Evolutionary conservation across 2,113 vertebrate species (phyloP), one percentile per base, ranked within the genome.

Genomic region (Indicator indicator): DNA sequence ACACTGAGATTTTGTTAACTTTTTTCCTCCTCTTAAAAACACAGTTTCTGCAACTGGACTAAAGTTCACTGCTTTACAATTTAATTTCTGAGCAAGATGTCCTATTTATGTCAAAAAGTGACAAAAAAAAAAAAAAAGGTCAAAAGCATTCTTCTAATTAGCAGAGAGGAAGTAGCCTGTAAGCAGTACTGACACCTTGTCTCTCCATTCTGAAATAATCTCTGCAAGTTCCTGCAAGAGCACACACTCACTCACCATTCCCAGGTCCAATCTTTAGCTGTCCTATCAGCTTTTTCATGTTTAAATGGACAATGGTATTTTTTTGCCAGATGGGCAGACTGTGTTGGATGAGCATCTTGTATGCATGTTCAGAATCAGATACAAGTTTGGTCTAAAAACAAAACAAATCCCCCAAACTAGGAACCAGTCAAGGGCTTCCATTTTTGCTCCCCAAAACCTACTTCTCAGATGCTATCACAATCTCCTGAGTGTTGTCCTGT

Each of bases 401-500:
- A 67, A 79, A 44, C 11, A 16, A 74, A 4, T 2, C 8, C 54
- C 67, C 23, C 28, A 48, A 32, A 42, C 13, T 19, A 69, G 6
- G 38, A 86, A 72, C 4, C 38, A 64, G 20, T 18, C 26, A 75
- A 84, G 16, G 11, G 12, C 58, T 78, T 88, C 33, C 19, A 14
- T 58, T 46, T 62, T 38, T 1, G 8, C 16, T n/a, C 33, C 16
- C 42, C 32, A 88, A 48, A 40, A 97, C 97, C 69, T 97, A 98
- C 98, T 97, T 98, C 95, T 98, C 93, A 93, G 97, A n/a, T 78
- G 96, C 23, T 33, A 78, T 56, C 21, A 96, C n/a, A 56, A 87
- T 86, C 70, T 96, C 84, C 50, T 97, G 93, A 72, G 95, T 11
- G 9, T 96, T 89, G n/a, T 96, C 94, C 2, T 20, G 71, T 73